Evolutionary conservation across 2,797 vertebrate species (phyloP).

Genomic region (Tapirus indicus): DNA sequence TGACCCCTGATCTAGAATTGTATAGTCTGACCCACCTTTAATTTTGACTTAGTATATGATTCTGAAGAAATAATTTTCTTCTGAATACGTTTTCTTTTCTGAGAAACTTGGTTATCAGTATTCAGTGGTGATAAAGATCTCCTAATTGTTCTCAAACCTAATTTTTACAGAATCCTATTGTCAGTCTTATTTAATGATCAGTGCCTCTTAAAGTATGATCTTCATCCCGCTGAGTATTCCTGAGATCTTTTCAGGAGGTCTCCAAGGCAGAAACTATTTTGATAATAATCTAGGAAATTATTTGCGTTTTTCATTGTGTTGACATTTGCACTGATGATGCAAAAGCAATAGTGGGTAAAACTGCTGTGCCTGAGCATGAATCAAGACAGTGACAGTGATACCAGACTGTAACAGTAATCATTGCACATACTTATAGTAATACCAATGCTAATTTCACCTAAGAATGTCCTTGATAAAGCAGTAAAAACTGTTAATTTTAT

Average conservation of each 20-base stretch:
- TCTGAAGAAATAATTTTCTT: background rate
- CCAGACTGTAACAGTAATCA: background rate
- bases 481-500: background rate
- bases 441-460: background rate
- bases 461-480: background rate
- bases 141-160: background rate
- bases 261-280: background rate
- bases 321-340: background rate
- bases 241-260: background rate
- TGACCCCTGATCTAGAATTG: background rate
- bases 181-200: background rate
- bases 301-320: background rate
- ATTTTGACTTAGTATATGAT: background rate
- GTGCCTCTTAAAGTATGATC: background rate
- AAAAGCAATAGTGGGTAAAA: background rate
- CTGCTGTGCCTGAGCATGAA: background rate
- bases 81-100: background rate
- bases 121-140: background rate
- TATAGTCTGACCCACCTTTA: background rate
- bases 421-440: background rate
- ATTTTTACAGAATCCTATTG: background rate
- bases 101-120: background rate
- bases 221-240: background rate
- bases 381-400: background rate
- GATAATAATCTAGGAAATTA: background rate